Evolutionary conservation across 2,113 vertebrate species (phyloP), one percentile per base, ranked within the genome.

Genomic region (Ceyx margarethae): DNA sequence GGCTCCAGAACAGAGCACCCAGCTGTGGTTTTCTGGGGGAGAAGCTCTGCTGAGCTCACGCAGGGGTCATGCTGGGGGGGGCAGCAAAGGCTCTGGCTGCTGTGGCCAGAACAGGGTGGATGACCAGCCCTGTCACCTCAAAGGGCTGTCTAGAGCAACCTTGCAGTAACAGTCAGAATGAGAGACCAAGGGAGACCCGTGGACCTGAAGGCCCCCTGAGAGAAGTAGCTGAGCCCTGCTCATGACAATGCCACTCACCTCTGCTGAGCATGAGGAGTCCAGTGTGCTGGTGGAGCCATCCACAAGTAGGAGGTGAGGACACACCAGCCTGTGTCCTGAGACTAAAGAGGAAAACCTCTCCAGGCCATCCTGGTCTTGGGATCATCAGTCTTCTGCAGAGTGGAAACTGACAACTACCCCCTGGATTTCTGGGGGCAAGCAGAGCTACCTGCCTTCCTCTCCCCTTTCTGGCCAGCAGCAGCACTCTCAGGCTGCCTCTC

Each of bases 201-300:
- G 29, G 25, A 17, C 11, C 48, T 50, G 33, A 43, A 61, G 6
- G 43, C 17, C 26, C 23, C 26, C 21, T 0, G 1, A 15, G 43
- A 45, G 50, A 18, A 37, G 6, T 6, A 13, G 2, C 1, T 2
- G 5, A 9, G 0, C 45, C 8, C 20, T 17, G 15, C 13, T 33
- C 5, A 2, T 5, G 14, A 1, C 2, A 5, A 2, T 12, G 17
- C 12, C n/a, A 2, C 62, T 43, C 17, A n/a, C 10, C 43, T 28
- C 56, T 48, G 40, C 23, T 2, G 28, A 4, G 19, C 0, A 0
- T 0, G 0, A 35, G 22, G 6, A 3, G 7, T 1, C 51, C 2
- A 13, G 11, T 12, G 13, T 1, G 0, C 2, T 3, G 13, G 3
- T 0, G 7, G 33, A 48, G 15, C 11, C 42, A 4, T 15, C 6